phyloP scores from a whole-genome alignment of 2,888 invertebrate species.

The Apodemia duryi region DNA sequence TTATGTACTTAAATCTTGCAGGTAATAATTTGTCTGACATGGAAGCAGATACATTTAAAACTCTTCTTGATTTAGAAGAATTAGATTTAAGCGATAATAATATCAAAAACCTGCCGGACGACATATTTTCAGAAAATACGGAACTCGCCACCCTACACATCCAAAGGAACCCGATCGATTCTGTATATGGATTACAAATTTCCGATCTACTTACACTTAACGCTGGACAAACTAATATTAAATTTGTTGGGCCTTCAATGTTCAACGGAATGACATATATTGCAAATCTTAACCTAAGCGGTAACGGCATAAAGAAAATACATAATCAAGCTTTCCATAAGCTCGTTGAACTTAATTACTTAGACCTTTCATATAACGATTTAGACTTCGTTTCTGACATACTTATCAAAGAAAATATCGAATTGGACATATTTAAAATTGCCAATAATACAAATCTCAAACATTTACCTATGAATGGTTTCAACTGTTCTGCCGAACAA shows the following conservation, averaged over 20 bases:
- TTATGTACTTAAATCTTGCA: slow-evolving; percentile 83
- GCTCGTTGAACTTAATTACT: slow-evolving; percentile 82
- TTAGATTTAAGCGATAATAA: slow-evolving; percentile 86
- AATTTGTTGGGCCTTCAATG: slow-evolving; percentile 82
- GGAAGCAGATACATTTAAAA: slow-evolving; percentile 80
- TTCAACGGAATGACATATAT: slow-evolving; percentile 82
- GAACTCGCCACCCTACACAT: slow-evolving; percentile 84
- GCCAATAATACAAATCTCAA: slow-evolving; percentile 84
- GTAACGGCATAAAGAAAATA: slow-evolving; percentile 84
- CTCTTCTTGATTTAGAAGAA: slow-evolving; percentile 83
- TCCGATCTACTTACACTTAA: slow-evolving; percentile 83
- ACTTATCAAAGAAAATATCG: slow-evolving; percentile 84
- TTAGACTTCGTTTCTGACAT: slow-evolving; percentile 83
- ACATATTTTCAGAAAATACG: slow-evolving; percentile 82
- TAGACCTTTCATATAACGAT: slow-evolving; percentile 87
- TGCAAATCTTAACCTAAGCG: slow-evolving; percentile 83
- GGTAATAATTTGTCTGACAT: slow-evolving; percentile 83
- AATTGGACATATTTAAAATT: slow-evolving; percentile 84
- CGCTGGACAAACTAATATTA: slow-evolving; percentile 83
- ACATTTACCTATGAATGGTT: slow-evolving; percentile 83
- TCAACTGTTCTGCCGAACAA: slow-evolving; percentile 79
- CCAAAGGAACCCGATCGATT: slow-evolving; percentile 83
- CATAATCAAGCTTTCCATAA: slow-evolving; percentile 84
- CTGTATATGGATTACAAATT: slow-evolving; percentile 81
- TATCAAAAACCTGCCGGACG: slow-evolving; percentile 80